Evolutionary conservation across 37 sponge, comb jelly and placozoan species (phyloP).

Genomic region (Hexactinellida sp.): DNA sequence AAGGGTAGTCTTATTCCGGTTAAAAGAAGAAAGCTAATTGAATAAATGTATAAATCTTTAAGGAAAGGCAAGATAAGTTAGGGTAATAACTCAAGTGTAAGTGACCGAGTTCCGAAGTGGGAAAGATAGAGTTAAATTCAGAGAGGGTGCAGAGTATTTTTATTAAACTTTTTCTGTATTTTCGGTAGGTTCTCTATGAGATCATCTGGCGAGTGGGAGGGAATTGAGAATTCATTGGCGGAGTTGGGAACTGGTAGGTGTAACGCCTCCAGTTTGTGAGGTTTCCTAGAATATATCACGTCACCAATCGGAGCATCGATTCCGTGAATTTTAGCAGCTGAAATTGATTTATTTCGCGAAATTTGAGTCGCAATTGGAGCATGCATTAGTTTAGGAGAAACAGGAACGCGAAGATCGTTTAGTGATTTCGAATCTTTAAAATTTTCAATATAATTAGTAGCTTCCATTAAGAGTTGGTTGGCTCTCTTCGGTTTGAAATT

Average conservation of each 20-base stretch:
- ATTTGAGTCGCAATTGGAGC: not conserved
- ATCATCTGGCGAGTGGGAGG: not conserved
- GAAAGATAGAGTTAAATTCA: not conserved
- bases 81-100: not conserved
- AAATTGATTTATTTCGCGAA: conserved; percentile 4
- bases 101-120: not conserved
- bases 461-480: conserved; percentile 31
- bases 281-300: conserved; percentile 1
- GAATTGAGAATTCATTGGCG: not conserved
- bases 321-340: conserved; percentile 27
- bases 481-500: conserved; percentile 77
- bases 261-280: conserved; percentile 30
- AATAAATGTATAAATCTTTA: not conserved
- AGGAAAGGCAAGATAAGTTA: not conserved
- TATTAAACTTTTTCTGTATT: not conserved
- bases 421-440: not conserved
- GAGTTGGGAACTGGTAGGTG: not conserved
- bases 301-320: conserved; percentile 24
- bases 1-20: not conserved
- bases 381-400: not conserved
- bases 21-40: not conserved
- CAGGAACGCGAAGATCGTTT: not conserved
- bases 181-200: not conserved
- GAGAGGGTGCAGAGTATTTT: not conserved
- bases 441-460: conserved; percentile 9